Evolutionary conservation across 2,888 invertebrate species (phyloP).

Genomic region (Hemaris fuciformis): DNA sequence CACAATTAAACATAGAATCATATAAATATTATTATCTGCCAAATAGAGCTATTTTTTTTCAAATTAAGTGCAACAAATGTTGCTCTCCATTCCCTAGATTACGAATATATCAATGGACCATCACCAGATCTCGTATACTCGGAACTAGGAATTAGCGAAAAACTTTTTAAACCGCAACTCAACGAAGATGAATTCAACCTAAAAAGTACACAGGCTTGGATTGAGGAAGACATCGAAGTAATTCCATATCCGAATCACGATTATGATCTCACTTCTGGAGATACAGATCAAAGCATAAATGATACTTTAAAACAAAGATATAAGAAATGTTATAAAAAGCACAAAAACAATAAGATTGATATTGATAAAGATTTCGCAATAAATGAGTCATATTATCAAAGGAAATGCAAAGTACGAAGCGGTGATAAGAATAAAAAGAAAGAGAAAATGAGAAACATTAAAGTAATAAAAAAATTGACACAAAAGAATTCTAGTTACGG

Average conservation of each 20-base stretch:
- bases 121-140: conserved; percentile 29
- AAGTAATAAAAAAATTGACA: conserved; percentile 34
- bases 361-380: conserved; percentile 22
- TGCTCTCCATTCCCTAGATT: conserved; percentile 29
- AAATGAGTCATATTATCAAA: conserved; percentile 23
- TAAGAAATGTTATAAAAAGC: conserved; percentile 34
- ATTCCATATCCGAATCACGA: conserved; percentile 32
- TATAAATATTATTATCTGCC: too few species aligned
- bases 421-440: conserved; percentile 31
- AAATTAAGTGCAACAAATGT: too few species aligned
- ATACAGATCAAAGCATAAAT: conserved; percentile 36
- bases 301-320: conserved; percentile 29
- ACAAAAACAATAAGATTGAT: conserved; percentile 24
- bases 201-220: conserved; percentile 53
- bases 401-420: conserved; percentile 18
- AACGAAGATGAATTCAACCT: conserved; percentile 31
- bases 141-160: conserved; percentile 20
- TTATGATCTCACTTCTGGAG: conserved; percentile 35
- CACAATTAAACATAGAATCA: too few species aligned
- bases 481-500: conserved; percentile 36
- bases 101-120: conserved; percentile 30
- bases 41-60: too few species aligned
- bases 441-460: conserved; percentile 34
- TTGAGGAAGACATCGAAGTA: conserved; percentile 44
- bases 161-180: conserved; percentile 16